These are phyloP conservation scores for Sander lucioperca DNA, from an alignment of 2,113 vertebrate genomes.

Conservation along the genomic window DNA sequence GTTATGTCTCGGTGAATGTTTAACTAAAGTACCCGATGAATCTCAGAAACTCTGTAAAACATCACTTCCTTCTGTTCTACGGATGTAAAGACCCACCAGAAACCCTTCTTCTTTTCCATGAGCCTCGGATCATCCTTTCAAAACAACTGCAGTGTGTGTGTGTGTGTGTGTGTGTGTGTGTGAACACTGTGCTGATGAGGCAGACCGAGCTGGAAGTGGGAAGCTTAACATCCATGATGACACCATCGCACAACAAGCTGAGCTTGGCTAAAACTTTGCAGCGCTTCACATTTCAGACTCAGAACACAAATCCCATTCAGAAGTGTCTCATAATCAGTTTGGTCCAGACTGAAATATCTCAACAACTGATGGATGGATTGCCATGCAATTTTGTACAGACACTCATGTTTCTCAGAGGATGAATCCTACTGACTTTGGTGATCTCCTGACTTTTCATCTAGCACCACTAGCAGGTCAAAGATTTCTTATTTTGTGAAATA, in stretches of 20 bases:
- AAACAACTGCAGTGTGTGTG: neutral
- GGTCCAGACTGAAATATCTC: neutral
- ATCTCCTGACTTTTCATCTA: neutral
- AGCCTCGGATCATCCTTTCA: constrained; percentile 10
- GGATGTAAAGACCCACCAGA: too few relatives aligned
- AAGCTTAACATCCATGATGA: constrained; percentile 41
- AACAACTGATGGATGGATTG: neutral
- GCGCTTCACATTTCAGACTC: neutral
- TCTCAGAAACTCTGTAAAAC: constrained; percentile 59
- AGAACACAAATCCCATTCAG: neutral
- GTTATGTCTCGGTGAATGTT: constrained; percentile 14
- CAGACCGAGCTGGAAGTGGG: constrained; percentile 40
- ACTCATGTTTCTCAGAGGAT: neutral
- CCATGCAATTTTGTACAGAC: too few relatives aligned
- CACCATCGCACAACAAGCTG: constrained; percentile 45
- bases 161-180: constrained; percentile 21
- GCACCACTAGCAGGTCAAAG: neutral
- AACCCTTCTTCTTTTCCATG: constrained; percentile 24
- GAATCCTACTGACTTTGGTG: neutral
- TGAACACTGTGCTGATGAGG: constrained; percentile 58
- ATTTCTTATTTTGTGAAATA: neutral
- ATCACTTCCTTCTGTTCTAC: neutral
- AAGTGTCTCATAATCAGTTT: neutral
- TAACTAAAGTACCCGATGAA: constrained; percentile 37
- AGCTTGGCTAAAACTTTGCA: constrained; percentile 41